Conservation (phyloP, 2,888 invertebrate genomes). For the Molorchus minor region DNA sequence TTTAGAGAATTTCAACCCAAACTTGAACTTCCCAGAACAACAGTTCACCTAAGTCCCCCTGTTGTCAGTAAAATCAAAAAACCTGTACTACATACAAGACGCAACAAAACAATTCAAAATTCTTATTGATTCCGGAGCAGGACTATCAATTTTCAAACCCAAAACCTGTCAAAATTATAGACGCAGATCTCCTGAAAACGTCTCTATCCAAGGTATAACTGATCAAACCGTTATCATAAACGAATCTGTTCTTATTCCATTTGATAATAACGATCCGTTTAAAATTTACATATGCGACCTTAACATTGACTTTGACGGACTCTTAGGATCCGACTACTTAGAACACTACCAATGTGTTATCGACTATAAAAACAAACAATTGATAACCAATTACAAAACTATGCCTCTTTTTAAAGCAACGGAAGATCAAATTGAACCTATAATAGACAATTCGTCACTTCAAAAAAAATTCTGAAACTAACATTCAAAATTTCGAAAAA, state of each 20-base stretch:
- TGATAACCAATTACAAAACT: slow-evolving; percentile 21
- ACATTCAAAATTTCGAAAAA: background rate
- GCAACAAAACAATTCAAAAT: slow-evolving; percentile 9
- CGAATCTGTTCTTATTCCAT: slow-evolving; percentile 25
- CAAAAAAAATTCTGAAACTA: too few species aligned
- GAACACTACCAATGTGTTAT: slow-evolving; percentile 20
- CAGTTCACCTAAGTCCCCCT: background rate
- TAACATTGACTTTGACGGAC: slow-evolving; percentile 23
- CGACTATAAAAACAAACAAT: slow-evolving; percentile 14
- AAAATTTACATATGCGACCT: slow-evolving; percentile 23
- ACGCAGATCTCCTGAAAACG: slow-evolving; percentile 8
- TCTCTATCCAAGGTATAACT: slow-evolving; percentile 21
- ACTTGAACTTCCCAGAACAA: background rate
- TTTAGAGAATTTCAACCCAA: background rate
- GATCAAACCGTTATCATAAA: slow-evolving; percentile 21
- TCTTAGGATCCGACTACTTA: slow-evolving; percentile 23
- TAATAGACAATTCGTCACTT: too few species aligned
- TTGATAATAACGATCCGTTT: slow-evolving; percentile 2
- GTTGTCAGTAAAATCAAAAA: slow-evolving; percentile 1
- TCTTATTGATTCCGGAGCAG: slow-evolving; percentile 23
- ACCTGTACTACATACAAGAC: slow-evolving; percentile 3
- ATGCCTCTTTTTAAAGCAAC: slow-evolving; percentile 8
- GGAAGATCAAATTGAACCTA: background rate
- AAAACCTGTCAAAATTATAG: slow-evolving; percentile 11
- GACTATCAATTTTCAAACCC: slow-evolving; percentile 27